Evolutionary conservation across 2,113 vertebrate species (phyloP), one percentile per base, ranked within the genome.

Genomic region (Carassius gibelio): DNA sequence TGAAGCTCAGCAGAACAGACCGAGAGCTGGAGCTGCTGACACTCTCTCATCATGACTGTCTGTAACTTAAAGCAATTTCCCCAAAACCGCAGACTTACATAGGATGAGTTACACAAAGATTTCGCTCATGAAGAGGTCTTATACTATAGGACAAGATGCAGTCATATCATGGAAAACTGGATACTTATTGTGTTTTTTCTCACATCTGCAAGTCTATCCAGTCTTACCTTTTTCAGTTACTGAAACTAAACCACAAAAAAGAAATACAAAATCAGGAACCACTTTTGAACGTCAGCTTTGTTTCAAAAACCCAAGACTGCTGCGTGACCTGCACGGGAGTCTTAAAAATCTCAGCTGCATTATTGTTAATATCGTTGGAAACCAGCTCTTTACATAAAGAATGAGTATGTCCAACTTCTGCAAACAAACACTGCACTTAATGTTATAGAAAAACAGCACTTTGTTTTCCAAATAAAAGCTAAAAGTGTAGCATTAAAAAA

Each of bases 31-130:
- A 59, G 57, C 30, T 34, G 82, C 69, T 87, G 68, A 68, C 55
- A 14, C 7, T 10, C 34, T 21, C 34, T 68, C 59, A 14, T 26
- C 59, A 14, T 26, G 42, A 75, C 42, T 66, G 78, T 38, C 17
- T 42, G 30, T 80, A 26, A 64, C 59, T 26, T 21, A 84, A 84
- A 15, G 3, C 30, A 77, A 78, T 76, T 76, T 19, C 26, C 64
- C 38, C 42, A 42, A n/a, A n/a, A n/a, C 10, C 34, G 15, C 57
- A 55, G 50, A 6, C 7, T 34, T 21, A 1, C 9, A 10, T 55
- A 81, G 55, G 11, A 62, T 26, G 52, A 68, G 14, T n/a, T 57
- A 23, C 8, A 30, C 69, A 45, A 62, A 8, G 8, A 23, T 77
- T 50, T 61, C 9, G 1, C 30, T 36, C 77, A 68, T 30, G 3